A percentile compares a stretch with the other conserved stretches of the same genome.
These are phyloP conservation scores for Conus betulinus DNA, from an alignment of 1,140 invertebrate genomes.

Conservation along the genomic window DNA sequence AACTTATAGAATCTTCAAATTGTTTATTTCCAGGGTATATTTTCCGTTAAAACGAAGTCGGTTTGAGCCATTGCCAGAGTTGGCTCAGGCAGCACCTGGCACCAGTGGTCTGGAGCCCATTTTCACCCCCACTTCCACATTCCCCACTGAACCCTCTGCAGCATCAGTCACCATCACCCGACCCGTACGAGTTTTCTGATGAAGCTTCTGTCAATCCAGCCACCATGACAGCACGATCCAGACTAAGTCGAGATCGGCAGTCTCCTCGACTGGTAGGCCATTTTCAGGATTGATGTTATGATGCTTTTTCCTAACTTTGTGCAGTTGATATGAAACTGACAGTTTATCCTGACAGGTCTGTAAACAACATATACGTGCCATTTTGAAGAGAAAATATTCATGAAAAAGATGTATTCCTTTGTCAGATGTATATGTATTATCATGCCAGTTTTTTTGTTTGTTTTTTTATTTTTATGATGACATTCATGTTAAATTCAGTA, in stretches of 20 bases:
- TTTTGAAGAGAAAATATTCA: too few species aligned
- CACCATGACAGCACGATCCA: constrained; percentile 60
- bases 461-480: too few species aligned
- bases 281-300: too few species aligned
- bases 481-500: too few species aligned
- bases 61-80: constrained; percentile 45
- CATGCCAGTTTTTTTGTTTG: too few species aligned
- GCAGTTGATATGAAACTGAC: too few species aligned
- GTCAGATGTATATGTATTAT: too few species aligned
- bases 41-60: constrained; percentile 51
- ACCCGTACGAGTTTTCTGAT: constrained; percentile 73
- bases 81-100: constrained; percentile 12
- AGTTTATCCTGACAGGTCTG: too few species aligned
- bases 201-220: constrained; percentile 69
- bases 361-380: too few species aligned
- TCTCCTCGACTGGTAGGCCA: constrained; percentile 56
- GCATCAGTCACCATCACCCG: constrained; percentile 57
- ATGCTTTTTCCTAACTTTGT: too few species aligned
- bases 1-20: too few species aligned
- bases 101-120: constrained; percentile 34
- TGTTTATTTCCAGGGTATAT: constrained; percentile 41
- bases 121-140: constrained; percentile 49
- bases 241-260: constrained; percentile 66
- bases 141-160: constrained; percentile 44
- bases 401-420: too few species aligned